Evolutionary conservation across 2,888 invertebrate genomes (phyloP).

Genomic region (Tortricodes alternella): DNA sequence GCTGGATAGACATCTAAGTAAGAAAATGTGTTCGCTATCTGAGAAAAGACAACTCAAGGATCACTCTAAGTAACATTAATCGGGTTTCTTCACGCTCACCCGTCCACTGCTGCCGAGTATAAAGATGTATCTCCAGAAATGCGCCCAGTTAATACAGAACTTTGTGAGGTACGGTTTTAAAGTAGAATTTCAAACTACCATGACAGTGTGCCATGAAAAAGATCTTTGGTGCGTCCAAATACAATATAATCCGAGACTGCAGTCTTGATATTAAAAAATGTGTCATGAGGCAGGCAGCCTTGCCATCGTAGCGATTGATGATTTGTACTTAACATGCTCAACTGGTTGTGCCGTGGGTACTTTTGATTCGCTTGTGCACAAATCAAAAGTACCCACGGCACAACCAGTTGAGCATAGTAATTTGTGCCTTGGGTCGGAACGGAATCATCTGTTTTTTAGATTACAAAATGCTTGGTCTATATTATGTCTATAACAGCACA

Average conservation of each 20-base stretch:
- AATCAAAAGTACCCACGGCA: too few relatives aligned
- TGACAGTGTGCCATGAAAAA: not conserved
- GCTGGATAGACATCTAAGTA: constrained; percentile 74
- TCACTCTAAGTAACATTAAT: constrained; percentile 81
- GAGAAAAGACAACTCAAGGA: constrained; percentile 60
- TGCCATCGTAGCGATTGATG: too few relatives aligned
- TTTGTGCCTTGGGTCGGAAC: too few relatives aligned
- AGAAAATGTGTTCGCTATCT: constrained; percentile 76
- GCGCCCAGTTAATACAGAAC: constrained; percentile 2
- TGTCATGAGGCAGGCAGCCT: too few relatives aligned
- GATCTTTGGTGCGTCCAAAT: too few relatives aligned
- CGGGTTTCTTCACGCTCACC: constrained; percentile 51
- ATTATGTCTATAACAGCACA: too few relatives aligned
- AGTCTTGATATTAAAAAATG: constrained; percentile 2
- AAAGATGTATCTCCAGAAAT: constrained; percentile 28
- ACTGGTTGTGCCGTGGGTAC: too few relatives aligned
- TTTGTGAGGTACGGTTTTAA: not conserved
- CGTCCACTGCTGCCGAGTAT: constrained; percentile 30
- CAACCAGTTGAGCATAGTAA: too few relatives aligned
- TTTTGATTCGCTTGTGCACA: too few relatives aligned
- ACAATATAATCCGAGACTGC: not conserved
- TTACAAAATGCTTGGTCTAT: too few relatives aligned
- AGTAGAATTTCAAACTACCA: not conserved
- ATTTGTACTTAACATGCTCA: too few relatives aligned
- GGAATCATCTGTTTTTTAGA: too few relatives aligned